These are phyloP conservation scores for Tetrapedia diversipes DNA, from an alignment of 2,888 invertebrate genomes.

Conservation along the genomic window DNA sequence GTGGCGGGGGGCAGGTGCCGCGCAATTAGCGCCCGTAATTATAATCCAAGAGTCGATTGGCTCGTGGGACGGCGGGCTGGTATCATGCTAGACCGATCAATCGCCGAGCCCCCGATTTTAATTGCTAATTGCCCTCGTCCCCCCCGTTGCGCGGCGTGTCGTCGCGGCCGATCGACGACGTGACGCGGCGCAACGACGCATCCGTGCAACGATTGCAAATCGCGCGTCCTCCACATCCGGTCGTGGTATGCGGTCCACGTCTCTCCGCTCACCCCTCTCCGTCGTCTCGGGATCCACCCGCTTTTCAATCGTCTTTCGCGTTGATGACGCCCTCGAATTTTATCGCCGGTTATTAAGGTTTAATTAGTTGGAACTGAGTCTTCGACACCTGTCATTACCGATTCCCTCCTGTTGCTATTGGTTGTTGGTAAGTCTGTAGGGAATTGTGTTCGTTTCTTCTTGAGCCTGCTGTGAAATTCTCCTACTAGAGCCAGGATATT, in stretches of 20 bases:
- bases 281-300: slow-evolving; percentile 15
- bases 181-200: slow-evolving; percentile 49
- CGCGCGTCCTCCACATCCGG: slow-evolving; percentile 25
- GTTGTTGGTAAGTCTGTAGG: not conserved
- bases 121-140: slow-evolving; percentile 68
- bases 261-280: slow-evolving; percentile 1
- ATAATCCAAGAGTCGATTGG: slow-evolving; percentile 70
- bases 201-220: slow-evolving; percentile 61
- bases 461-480: no score
- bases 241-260: slow-evolving; percentile 48
- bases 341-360: slow-evolving; percentile 21
- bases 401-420: not conserved
- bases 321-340: slow-evolving; percentile 24
- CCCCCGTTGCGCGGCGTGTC: slow-evolving; percentile 52
- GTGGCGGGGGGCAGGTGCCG: slow-evolving; percentile 26
- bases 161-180: slow-evolving; percentile 58
- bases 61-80: slow-evolving; percentile 43
- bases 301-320: slow-evolving; percentile 15
- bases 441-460: not conserved
- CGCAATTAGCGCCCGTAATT: slow-evolving; percentile 72
- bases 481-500: no score
- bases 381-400: not conserved
- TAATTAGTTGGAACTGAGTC: slow-evolving; percentile 29
- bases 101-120: slow-evolving; percentile 65
- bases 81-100: slow-evolving; percentile 66